These are phyloP conservation scores for Scytalopus superciliaris DNA, from an alignment of 2,113 vertebrate species.

Conservation along the genomic window DNA sequence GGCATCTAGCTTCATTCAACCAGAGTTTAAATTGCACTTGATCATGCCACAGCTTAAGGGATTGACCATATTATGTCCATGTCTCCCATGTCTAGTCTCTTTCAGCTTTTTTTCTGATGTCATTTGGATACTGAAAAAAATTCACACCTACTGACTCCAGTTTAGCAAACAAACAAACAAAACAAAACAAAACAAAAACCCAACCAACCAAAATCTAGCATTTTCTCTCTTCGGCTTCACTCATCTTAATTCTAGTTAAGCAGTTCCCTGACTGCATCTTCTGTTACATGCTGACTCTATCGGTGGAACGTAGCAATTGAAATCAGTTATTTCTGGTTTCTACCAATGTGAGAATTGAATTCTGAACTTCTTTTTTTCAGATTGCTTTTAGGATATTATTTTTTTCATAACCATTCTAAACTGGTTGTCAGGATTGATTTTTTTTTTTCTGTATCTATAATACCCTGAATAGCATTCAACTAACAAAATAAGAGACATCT, in stretches of 20 bases:
- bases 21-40: background rate
- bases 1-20: background rate
- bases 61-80: background rate
- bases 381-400: background rate
- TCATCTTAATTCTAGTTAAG: background rate
- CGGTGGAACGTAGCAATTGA: background rate
- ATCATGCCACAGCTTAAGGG: background rate
- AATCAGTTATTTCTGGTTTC: background rate
- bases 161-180: background rate
- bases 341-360: background rate
- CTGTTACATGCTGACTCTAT: background rate
- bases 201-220: too few relatives aligned
- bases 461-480: background rate
- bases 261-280: background rate
- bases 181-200: too few relatives aligned
- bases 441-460: background rate
- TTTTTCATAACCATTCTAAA: background rate
- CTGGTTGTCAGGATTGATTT: background rate
- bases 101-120: background rate
- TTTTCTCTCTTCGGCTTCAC: background rate
- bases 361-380: background rate
- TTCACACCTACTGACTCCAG: background rate
- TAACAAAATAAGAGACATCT: background rate
- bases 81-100: background rate
- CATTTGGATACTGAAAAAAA: background rate